Base-by-base conservation (phyloP, 2,797 vertebrate genomes). In the Sebastes iracundus region DNA sequence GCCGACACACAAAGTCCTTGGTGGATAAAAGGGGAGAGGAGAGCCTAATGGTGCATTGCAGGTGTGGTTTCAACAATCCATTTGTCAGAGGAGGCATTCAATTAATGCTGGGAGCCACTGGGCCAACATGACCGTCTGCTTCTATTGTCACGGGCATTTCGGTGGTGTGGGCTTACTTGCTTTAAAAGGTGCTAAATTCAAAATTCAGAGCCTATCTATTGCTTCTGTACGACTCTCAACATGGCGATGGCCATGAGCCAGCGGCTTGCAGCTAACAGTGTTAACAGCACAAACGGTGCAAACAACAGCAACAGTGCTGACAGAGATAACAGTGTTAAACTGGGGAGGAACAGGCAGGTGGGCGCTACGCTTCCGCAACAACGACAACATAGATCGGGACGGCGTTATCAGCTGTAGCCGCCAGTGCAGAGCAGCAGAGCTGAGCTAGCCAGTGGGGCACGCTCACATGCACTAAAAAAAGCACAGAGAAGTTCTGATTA, bases 51-150 rank as follows among this genome's bases (percentile, higher is more conserved):
- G 88, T 88, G 90, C 92, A 92, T 93, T 92, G 86, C 89, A 92
- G 90, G 90, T 94, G 92, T 86, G 88, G 85, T 90, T 91, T 92
- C 87, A 92, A 90, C 90, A 92, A 88, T 89, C 84, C 87, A 92
- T 94, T 95, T 92, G 90, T 94, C 91, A 91, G 79, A 65, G 90
- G 85, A 94, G 88, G 87, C 87, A 90, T 94, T 94, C 89, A 93
- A 91, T 94, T 91, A 92, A 82, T 86, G 81, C 63, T 73, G 70
- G 82, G 71, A 84, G 87, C 90, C 80, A 87, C 61, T 69, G 70
- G 59, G 69, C 62, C 79, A 74, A 42, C 65, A 52, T 79, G 68
- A 59, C 35, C 22, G 23, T 71, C 53, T 76, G 32, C 59, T 32
- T 53, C 32, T 46, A n/a, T 58, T 42, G 32, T 52, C 33, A 56